phyloP scores from a whole-genome alignment of 2,888 invertebrate species.

The Euproctis similis region DNA sequence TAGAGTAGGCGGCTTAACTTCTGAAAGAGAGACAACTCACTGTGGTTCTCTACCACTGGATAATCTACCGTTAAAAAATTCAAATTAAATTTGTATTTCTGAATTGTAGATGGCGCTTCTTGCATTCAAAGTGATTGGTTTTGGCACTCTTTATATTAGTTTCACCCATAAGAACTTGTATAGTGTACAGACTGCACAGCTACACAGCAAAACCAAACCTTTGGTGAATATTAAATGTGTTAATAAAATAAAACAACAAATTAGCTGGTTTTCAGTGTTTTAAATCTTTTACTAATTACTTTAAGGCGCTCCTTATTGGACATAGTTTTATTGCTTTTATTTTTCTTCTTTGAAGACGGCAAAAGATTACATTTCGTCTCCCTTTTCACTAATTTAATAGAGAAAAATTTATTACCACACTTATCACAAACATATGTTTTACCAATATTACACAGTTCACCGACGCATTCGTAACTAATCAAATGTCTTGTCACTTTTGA shows the following conservation, averaged over 20 bases:
- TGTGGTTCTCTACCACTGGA: too few species aligned
- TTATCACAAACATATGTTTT: slow-evolving; percentile 19
- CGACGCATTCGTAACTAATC: slow-evolving; percentile 18
- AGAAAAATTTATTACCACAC: slow-evolving; percentile 28
- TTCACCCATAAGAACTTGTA: too few species aligned
- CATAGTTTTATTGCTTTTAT: slow-evolving; percentile 7
- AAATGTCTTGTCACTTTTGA: slow-evolving; percentile 6
- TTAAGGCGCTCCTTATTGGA: slow-evolving; percentile 31
- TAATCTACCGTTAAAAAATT: too few species aligned
- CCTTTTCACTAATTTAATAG: slow-evolving; percentile 24
- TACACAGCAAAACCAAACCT: too few species aligned
- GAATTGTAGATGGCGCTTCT: too few species aligned
- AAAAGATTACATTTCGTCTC: background rate
- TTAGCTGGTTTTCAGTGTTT: slow-evolving; percentile 27
- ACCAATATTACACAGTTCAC: slow-evolving; percentile 17
- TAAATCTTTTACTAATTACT: slow-evolving; percentile 32
- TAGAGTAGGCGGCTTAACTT: too few species aligned
- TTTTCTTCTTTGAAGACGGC: background rate
- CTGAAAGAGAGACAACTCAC: too few species aligned
- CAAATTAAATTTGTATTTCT: too few species aligned
- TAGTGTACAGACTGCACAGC: too few species aligned
- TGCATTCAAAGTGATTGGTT: too few species aligned
- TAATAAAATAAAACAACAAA: slow-evolving; percentile 21
- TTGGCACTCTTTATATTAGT: too few species aligned
- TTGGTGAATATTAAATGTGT: too few species aligned